Evolutionary conservation across 2,888 invertebrate genomes (phyloP).

Genomic region (Eumacrocentrus americanus): DNA sequence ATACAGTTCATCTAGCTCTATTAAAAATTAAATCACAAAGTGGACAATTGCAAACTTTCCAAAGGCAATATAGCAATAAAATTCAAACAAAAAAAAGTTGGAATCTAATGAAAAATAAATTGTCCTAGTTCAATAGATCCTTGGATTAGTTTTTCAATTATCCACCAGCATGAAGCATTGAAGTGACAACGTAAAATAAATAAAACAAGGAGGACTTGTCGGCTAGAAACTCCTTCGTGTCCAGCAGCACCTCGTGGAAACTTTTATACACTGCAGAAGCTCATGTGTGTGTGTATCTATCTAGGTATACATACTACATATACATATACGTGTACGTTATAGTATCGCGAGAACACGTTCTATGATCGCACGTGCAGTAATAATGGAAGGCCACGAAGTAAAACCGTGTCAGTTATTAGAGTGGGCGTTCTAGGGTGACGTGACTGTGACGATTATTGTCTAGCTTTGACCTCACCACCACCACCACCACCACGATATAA

Average conservation of each 20-base stretch:
- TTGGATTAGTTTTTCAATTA: neutral
- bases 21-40: too few relatives aligned
- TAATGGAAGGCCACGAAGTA: conserved; percentile 13
- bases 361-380: neutral
- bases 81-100: neutral
- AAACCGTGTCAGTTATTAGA: conserved; percentile 15
- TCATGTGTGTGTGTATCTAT: neutral
- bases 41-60: too few relatives aligned
- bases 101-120: neutral
- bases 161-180: neutral
- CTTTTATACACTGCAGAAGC: neutral
- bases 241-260: neutral
- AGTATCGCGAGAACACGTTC: neutral
- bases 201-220: too few relatives aligned
- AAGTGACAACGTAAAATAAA: neutral
- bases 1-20: too few relatives aligned
- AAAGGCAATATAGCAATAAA: neutral
- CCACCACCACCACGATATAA: neutral
- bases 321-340: neutral
- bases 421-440: neutral
- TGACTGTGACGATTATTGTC: neutral
- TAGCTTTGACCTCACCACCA: neutral
- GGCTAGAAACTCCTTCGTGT: too few relatives aligned
- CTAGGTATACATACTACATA: neutral
- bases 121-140: neutral